These are phyloP conservation scores for Myripristis murdjan DNA, from an alignment of 2,797 vertebrate genomes.

Conservation along the genomic window DNA sequence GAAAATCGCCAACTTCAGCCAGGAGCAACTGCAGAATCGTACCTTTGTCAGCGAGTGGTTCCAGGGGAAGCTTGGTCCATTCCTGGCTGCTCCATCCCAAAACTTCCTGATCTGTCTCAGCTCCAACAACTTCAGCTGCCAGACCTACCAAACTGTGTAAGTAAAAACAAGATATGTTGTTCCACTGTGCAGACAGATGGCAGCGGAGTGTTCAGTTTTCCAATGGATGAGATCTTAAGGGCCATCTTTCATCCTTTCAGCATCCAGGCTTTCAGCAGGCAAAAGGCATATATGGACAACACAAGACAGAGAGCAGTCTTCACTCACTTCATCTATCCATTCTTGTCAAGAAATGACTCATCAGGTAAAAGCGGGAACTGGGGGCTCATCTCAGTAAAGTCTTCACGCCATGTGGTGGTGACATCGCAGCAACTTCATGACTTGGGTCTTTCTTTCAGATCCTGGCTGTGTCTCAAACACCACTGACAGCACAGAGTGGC, in stretches of 20 bases:
- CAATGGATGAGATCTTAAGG: conserved; percentile 4
- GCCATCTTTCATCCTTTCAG: conserved; percentile 29
- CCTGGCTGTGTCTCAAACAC: conserved; percentile 63
- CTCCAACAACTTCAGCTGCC: conserved; percentile 67
- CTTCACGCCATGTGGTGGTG: too few species aligned
- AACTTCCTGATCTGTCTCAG: conserved; percentile 66
- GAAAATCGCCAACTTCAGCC: conserved; percentile 46
- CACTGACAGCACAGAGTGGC: conserved; percentile 47
- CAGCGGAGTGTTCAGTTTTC: not conserved
- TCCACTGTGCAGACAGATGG: not conserved
- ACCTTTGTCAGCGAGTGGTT: conserved; percentile 57
- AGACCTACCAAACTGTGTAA: conserved; percentile 64
- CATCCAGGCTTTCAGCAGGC: conserved; percentile 30
- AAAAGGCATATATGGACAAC: conserved; percentile 36
- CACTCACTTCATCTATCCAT: conserved; percentile 56
- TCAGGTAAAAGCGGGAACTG: conserved; percentile 50
- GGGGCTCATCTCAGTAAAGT: not conserved
- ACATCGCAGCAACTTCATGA: not conserved
- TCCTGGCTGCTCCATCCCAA: conserved; percentile 53
- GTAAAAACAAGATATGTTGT: conserved; percentile 12
- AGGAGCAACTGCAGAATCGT: conserved; percentile 36
- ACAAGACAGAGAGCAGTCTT: conserved; percentile 26
- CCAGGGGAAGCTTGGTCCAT: conserved; percentile 42
- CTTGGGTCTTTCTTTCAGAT: conserved; percentile 44
- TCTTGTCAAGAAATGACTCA: conserved; percentile 58